Evolutionary conservation across 2,888 invertebrate species (phyloP).

Genomic region (Andrena marginata): DNA sequence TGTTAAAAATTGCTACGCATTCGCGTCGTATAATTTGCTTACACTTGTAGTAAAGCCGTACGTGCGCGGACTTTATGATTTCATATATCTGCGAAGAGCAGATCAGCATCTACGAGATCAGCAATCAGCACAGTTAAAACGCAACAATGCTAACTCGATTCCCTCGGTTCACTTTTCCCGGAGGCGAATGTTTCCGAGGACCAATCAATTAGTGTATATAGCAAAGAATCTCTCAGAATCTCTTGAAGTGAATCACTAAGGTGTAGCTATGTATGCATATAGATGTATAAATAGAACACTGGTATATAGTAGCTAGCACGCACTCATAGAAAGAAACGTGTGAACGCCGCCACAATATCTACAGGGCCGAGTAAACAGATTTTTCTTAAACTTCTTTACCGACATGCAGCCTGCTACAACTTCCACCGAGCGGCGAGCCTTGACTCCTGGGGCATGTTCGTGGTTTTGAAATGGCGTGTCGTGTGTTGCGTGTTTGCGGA

Average conservation of each 20-base stretch:
- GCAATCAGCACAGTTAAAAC: constrained; percentile 1
- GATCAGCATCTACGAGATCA: no score
- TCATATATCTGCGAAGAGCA: constrained; percentile 14
- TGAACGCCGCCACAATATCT: neutral
- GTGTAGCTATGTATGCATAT: neutral
- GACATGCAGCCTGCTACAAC: no score
- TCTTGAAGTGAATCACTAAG: constrained; percentile 19
- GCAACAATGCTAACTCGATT: neutral
- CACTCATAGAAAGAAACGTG: neutral
- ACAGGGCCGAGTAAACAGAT: no score
- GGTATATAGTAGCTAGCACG: constrained; percentile 9
- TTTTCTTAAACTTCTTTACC: no score
- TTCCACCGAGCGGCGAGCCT: no score
- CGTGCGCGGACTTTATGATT: constrained; percentile 27
- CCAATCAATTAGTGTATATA: constrained; percentile 53
- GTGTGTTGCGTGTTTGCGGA: constrained; percentile 67
- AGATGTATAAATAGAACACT: constrained; percentile 5
- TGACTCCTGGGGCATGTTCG: neutral
- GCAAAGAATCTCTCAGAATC: constrained; percentile 6
- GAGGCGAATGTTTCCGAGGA: constrained; percentile 26
- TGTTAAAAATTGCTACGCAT: neutral
- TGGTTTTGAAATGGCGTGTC: constrained; percentile 73
- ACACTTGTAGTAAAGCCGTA: constrained; percentile 26
- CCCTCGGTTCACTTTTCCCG: neutral
- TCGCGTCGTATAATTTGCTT: constrained; percentile 43